phyloP scores from a whole-genome alignment of 1,140 invertebrate genomes.

The Drosophila takahashii region DNA sequence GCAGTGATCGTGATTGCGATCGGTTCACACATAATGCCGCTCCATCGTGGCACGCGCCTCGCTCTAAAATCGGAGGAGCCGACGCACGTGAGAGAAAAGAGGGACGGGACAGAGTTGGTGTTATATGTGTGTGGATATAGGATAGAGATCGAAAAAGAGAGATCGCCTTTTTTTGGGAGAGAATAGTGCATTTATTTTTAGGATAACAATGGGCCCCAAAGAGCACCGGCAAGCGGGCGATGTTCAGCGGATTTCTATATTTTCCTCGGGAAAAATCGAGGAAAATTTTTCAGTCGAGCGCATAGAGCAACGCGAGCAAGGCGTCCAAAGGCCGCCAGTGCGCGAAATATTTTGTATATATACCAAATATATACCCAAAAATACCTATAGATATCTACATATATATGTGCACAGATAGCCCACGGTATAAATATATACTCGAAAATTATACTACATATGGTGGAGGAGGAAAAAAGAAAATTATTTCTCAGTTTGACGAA shows the following conservation, averaged over 20 bases:
- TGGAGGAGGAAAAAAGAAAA: constrained; percentile 11
- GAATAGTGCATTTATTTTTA: constrained; percentile 72
- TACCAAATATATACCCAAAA: constrained; percentile 32
- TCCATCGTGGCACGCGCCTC: constrained; percentile 58
- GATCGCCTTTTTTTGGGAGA: constrained; percentile 7
- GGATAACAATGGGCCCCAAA: constrained; percentile 75
- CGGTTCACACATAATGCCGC: constrained; percentile 57
- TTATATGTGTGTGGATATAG: background rate
- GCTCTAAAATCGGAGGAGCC: constrained; percentile 26
- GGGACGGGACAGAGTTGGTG: constrained; percentile 8
- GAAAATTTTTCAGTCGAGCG: constrained; percentile 70
- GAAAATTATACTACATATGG: constrained; percentile 52
- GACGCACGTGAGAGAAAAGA: constrained; percentile 51
- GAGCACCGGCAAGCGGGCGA: constrained; percentile 35
- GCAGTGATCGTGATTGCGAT: constrained; percentile 61
- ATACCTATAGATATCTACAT: constrained; percentile 22
- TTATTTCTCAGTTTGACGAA: constrained; percentile 54
- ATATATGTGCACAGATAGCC: constrained; percentile 41
- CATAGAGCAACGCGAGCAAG: constrained; percentile 76
- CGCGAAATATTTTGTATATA: constrained; percentile 62
- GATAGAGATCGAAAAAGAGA: constrained; percentile 24
- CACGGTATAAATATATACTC: constrained; percentile 40
- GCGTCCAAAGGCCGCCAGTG: constrained; percentile 53
- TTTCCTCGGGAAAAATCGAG: constrained; percentile 63
- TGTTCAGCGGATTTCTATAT: constrained; percentile 55